Evolutionary conservation across 2,113 vertebrate species (phyloP), one percentile per base, ranked within the genome.

Genomic region (Paracanthobrama guichenoti): DNA sequence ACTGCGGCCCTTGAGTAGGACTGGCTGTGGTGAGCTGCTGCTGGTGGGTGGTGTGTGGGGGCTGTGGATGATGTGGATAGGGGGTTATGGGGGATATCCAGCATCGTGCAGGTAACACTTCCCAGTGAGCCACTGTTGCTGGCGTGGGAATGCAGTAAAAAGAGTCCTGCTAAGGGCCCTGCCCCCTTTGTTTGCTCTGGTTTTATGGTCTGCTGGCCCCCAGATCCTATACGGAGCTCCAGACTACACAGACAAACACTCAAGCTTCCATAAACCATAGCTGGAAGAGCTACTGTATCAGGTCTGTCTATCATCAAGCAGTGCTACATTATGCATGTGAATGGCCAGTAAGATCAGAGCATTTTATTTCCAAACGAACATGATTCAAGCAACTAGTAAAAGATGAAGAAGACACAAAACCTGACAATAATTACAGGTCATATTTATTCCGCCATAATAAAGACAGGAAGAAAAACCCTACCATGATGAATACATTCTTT

Each of bases 61-160:
- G 84, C 77, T 13, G 50, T 28, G 12, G n/a, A 11, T 57, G 88
- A 57, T 69, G 79, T 46, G 84, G 39, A 60, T 7, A 55, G 72
- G 71, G 78, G 18, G 46, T 66, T 62, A 60, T 69, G 64, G 72
- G 85, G 69, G 39, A 67, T 42, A 78, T 71, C 69, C 59, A 69
- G 76, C 81, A 85, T 90, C 79, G 81, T 90, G 84, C 94, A 94
- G 94, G 93, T 95, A 91, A 92, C 91, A 92, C 90, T 90, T 91
- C 90, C 86, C 86, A 91, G 87, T 90, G 87, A 92, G 89, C 91
- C 89, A 88, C 87, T 91, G 83, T 26, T 79, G 84, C 86, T 88
- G 91, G 91, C 89, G 91, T 94, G 94, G 93, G 92, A 93, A 93
- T 87, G 91, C 91, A 87, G 93, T 95, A 90, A 93, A 90, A 93